Percentiles rank a stretch among this genome's conserved stretches.
These are phyloP conservation scores for Chrysomallon squamiferum DNA, from an alignment of 1,140 invertebrate genomes.

Conservation along the genomic window DNA sequence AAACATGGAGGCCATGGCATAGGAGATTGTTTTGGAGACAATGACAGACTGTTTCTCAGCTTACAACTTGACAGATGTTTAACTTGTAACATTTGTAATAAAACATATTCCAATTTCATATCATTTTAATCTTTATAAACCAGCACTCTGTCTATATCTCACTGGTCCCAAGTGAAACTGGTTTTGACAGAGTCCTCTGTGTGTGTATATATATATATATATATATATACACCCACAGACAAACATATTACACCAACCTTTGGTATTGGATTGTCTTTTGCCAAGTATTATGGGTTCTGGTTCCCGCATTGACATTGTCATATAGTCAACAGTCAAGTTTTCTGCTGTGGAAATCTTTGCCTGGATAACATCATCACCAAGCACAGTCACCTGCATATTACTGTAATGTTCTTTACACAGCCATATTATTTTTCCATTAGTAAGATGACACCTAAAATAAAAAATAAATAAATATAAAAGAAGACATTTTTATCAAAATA, in stretches of 20 bases:
- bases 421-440: conserved; percentile 44
- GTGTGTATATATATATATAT: not conserved
- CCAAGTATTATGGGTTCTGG: conserved; percentile 1
- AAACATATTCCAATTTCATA: too few species aligned
- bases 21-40: too few species aligned
- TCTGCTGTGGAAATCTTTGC: conserved; percentile 13
- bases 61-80: too few species aligned
- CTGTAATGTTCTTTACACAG: conserved; percentile 40
- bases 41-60: too few species aligned
- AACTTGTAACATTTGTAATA: too few species aligned
- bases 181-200: not conserved
- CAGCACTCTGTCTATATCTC: not conserved
- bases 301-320: conserved; percentile 27
- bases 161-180: conserved; percentile 10
- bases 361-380: conserved; percentile 25
- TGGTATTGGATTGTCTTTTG: too few species aligned
- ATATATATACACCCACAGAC: not conserved
- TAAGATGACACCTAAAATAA: conserved; percentile 32
- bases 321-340: conserved; percentile 22
- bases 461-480: not conserved
- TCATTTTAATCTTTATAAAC: too few species aligned
- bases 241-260: too few species aligned
- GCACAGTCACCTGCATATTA: conserved; percentile 34
- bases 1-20: too few species aligned
- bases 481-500: too few species aligned